These are phyloP conservation scores for Matsumurasca onukii DNA, from an alignment of 1,140 invertebrate species.

Conservation along the genomic window DNA sequence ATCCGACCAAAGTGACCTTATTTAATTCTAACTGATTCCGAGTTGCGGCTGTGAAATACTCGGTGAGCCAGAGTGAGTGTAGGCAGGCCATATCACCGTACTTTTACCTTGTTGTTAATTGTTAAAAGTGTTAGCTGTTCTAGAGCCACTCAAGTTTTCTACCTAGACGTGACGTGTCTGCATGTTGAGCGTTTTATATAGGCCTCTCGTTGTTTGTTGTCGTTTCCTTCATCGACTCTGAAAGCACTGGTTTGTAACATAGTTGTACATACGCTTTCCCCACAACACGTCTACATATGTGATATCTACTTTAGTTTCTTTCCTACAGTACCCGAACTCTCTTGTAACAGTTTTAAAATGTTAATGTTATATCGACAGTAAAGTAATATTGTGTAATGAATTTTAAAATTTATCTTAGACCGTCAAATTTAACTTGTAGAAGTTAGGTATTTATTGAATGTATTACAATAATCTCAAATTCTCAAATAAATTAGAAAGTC, in stretches of 20 bases:
- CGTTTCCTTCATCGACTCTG: background rate
- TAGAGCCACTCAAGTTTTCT: slow-evolving; percentile 11
- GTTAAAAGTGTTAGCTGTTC: slow-evolving; percentile 20
- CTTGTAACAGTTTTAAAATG: no score
- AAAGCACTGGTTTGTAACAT: slow-evolving; percentile 25
- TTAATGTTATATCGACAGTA: no score
- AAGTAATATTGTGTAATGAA: no score
- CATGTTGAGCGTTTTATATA: slow-evolving; percentile 14
- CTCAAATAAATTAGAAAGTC: no score
- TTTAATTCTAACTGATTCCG: slow-evolving; percentile 20
- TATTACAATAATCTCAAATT: no score
- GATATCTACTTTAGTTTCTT: no score
- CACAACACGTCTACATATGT: no score
- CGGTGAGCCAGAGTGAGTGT: no score
- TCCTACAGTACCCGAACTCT: no score
- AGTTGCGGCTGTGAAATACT: slow-evolving; percentile 18
- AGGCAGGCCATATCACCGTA: slow-evolving; percentile 16
- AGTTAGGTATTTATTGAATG: no score
- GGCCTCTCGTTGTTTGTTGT: background rate
- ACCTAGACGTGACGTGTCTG: slow-evolving; percentile 2
- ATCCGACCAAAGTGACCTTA: slow-evolving; percentile 23
- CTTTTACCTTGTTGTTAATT: slow-evolving; percentile 19
- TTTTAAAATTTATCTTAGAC: no score
- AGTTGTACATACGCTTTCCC: slow-evolving; percentile 13
- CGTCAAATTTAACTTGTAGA: no score